Percentiles rank a stretch among this genome's conserved stretches.
Conservation (phyloP, 2,797 vertebrate species). For the Chanos chanos region DNA sequence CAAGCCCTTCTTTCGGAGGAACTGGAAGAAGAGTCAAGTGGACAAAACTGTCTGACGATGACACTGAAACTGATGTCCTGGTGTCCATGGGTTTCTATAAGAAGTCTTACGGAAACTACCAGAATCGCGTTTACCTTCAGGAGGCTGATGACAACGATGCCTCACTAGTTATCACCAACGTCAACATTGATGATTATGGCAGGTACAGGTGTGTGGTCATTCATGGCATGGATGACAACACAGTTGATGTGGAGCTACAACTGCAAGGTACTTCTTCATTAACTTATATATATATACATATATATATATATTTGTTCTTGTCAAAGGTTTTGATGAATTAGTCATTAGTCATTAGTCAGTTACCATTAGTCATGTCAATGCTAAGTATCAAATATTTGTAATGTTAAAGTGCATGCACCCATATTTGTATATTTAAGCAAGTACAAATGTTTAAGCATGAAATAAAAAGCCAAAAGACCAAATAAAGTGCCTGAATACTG, state of each 20-base stretch:
- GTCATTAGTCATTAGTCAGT: neutral
- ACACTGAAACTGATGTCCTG: conserved; percentile 81
- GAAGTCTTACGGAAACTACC: conserved; percentile 76
- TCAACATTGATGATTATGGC: conserved; percentile 80
- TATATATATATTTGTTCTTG: neutral
- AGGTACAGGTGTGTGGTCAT: conserved; percentile 88
- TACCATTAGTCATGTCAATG: neutral
- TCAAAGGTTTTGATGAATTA: neutral
- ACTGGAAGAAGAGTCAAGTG: conserved; percentile 83
- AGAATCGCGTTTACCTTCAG: conserved; percentile 72
- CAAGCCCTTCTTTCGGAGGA: conserved; percentile 54
- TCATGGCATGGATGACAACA: conserved; percentile 79
- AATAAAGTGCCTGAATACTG: too few relatives aligned
- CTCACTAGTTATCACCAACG: conserved; percentile 76
- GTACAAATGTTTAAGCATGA: too few relatives aligned
- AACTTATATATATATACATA: too few relatives aligned
- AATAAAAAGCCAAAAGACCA: too few relatives aligned
- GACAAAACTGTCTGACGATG: conserved; percentile 84
- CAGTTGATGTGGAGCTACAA: conserved; percentile 77
- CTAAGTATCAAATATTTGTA: neutral
- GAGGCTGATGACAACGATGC: conserved; percentile 74
- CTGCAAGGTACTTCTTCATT: conserved; percentile 48
- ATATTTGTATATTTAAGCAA: conserved; percentile 22
- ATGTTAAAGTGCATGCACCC: conserved; percentile 28
- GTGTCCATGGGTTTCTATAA: conserved; percentile 84